Evolutionary conservation across 2,888 invertebrate species (phyloP), one percentile per base, ranked within the genome.

Genomic region (Pseudoips prasinana): DNA sequence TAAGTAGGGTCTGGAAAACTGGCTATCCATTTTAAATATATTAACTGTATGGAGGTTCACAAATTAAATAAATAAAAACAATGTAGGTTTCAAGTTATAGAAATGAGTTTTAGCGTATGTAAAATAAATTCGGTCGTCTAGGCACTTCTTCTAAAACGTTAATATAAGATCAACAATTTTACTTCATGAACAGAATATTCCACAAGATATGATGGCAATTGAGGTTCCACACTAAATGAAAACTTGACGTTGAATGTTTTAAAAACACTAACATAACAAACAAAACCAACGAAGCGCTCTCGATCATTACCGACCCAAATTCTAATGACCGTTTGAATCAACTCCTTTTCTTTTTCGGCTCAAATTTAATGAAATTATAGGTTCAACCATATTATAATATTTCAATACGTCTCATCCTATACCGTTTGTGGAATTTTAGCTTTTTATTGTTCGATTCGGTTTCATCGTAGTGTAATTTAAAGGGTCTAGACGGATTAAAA

Each of bases 341-440:
- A 71, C 65, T 79, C 64, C 71, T 85, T 79, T 81, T 84, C 76
- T 81, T 83, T 81, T 85, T 78, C 67, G 70, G 64, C 66, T 71
- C 68, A 71, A 80, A 77, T 84, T 86, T 88, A 83, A 88, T 87
- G 83, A 88, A 88, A 88, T 88, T 88, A 88, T 86, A 87, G 85
- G 87, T 86, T 87, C 67, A 74, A 71, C 73, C 69, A 69, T 77
- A 79, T 87, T 87, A 83, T 86, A 88, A 87, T 86, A 86, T 87
- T 88, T 85, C 86, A 84, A 85, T 87, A 81, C 73, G 64, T 73
- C 75, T 73, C 64, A 63, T 69, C 73, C 75, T 79, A 77, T 85
- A 83, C 73, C 77, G 82, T 79, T 85, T 82, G 74, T 78, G 83
- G 85, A 81, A 85, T 84, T 86, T 83, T 64, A 69, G 58, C 73